phyloP scores from a whole-genome alignment of 1,140 invertebrate species.

The Achroia grisella region DNA sequence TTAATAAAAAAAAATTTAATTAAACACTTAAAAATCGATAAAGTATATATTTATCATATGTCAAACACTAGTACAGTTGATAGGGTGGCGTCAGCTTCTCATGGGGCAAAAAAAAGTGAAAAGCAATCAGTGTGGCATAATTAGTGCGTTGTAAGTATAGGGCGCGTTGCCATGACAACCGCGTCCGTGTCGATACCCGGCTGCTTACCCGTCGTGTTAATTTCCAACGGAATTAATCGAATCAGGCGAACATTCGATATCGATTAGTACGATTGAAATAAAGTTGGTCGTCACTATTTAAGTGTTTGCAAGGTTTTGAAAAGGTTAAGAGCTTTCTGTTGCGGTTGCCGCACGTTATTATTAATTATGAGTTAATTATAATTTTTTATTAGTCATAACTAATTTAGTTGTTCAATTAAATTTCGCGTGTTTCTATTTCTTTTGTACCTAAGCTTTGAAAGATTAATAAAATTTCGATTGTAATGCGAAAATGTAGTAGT shows the following conservation, averaged over 20 bases:
- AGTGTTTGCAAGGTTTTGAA: constrained; percentile 9
- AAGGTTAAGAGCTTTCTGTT: constrained; percentile 8
- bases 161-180: constrained; percentile 63
- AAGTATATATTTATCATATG: constrained; percentile 24
- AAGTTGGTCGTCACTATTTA: constrained; percentile 24
- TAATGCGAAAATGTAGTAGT: too few relatives aligned
- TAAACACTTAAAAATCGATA: constrained; percentile 1
- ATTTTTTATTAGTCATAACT: too few relatives aligned
- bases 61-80: constrained; percentile 38
- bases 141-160: constrained; percentile 70
- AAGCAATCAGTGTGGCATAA: constrained; percentile 72
- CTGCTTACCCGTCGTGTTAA: constrained; percentile 64
- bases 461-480: too few relatives aligned
- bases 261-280: constrained; percentile 47
- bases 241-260: constrained; percentile 53
- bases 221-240: constrained; percentile 68
- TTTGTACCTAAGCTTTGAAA: too few relatives aligned
- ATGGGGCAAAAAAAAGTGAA: constrained; percentile 68
- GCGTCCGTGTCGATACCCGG: constrained; percentile 55
- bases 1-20: not conserved
- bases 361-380: too few relatives aligned
- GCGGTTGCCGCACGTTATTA: constrained; percentile 15
- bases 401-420: too few relatives aligned
- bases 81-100: constrained; percentile 65
- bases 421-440: too few relatives aligned